Conservation (phyloP, 2,113 vertebrate species). For the Oenanthe melanoleuca region DNA sequence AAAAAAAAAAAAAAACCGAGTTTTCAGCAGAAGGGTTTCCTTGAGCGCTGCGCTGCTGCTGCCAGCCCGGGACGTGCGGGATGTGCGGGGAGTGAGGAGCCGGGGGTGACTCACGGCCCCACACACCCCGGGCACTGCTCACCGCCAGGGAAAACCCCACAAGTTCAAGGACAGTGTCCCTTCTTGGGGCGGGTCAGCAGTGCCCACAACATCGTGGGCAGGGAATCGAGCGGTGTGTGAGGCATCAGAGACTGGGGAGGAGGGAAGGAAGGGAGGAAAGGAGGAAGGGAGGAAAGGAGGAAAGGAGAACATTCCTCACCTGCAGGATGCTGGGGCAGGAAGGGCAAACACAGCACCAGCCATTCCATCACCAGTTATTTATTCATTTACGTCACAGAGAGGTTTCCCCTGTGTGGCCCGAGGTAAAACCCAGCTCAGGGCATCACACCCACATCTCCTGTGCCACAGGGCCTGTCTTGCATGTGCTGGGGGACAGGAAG, state of each 20-base stretch:
- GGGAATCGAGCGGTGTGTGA: accelerated
- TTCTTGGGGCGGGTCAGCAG: accelerated
- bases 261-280: neutral
- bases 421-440: neutral
- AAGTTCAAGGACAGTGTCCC: accelerated
- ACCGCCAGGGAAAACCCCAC: neutral
- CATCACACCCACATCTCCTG: neutral
- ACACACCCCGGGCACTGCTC: neutral
- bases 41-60: neutral
- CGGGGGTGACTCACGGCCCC: neutral
- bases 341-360: neutral
- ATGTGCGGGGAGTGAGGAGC: slow-evolving; percentile 23
- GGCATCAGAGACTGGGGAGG: neutral
- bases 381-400: neutral
- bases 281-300: no score
- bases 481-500: accelerated
- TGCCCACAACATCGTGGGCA: accelerated
- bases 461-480: neutral
- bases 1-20: neutral
- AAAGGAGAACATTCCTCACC: accelerated
- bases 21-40: neutral
- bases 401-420: neutral
- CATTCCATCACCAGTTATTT: neutral
- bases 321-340: neutral
- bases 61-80: neutral